Evolutionary conservation across 2,113 vertebrate species (phyloP).

Genomic region (Parus major): DNA sequence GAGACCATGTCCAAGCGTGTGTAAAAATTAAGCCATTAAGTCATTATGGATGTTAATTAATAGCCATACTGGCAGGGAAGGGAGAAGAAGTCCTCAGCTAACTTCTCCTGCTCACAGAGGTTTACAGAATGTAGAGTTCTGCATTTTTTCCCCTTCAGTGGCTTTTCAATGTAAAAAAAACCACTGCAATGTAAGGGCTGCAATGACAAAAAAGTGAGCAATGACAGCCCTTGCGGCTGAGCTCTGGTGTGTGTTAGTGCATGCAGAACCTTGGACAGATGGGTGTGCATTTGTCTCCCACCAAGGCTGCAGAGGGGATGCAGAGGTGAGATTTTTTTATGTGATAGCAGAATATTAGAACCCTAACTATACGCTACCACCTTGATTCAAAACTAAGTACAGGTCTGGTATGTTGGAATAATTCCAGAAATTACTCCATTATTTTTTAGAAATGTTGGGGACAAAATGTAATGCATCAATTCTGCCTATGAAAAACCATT

Average conservation of each 20-base stretch:
- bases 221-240: not conserved
- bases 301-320: not conserved
- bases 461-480: not conserved
- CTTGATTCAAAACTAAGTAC: not conserved
- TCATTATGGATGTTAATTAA: not conserved
- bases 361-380: not conserved
- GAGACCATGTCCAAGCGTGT: not conserved
- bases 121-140: not conserved
- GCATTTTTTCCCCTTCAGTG: not conserved
- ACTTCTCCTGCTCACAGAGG: not conserved
- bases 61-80: not conserved
- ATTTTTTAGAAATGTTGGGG: not conserved
- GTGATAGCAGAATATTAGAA: not conserved
- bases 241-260: not conserved
- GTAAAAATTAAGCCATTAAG: not conserved
- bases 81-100: not conserved
- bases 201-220: not conserved
- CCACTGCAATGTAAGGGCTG: not conserved
- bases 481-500: slow-evolving; percentile 14
- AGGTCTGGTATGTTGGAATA: not conserved
- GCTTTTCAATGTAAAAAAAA: not conserved
- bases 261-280: not conserved
- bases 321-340: not conserved
- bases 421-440: not conserved
- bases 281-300: not conserved